These are phyloP conservation scores for Zaprionus tsacasi DNA, from an alignment of 1,140 invertebrate genomes.

Conservation along the genomic window DNA sequence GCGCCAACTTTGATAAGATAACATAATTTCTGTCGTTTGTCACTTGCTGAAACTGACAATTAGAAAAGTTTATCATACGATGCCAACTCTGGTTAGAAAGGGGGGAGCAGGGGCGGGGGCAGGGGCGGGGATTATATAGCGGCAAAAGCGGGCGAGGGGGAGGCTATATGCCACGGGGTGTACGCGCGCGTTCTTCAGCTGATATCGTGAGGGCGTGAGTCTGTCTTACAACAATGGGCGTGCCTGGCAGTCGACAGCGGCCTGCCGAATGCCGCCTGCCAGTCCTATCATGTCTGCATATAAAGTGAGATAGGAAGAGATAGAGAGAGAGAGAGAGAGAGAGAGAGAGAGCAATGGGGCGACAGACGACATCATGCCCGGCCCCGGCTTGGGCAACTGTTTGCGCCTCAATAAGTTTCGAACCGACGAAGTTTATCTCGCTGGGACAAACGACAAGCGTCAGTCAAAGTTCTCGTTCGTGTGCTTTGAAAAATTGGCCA, in stretches of 20 bases:
- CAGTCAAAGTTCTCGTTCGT: conserved; percentile 71
- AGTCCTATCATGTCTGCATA: conserved; percentile 71
- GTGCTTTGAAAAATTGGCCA: conserved; percentile 68
- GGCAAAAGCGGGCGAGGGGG: neutral
- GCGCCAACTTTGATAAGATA: conserved; percentile 79
- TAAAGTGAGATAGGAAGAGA: conserved; percentile 13
- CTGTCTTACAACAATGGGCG: conserved; percentile 47
- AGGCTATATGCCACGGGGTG: neutral
- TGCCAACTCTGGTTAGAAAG: conserved; percentile 33
- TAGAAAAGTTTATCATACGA: conserved; percentile 81
- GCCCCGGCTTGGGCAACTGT: conserved; percentile 56
- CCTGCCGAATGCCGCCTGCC: neutral
- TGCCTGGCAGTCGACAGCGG: conserved; percentile 3
- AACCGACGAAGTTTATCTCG: conserved; percentile 73
- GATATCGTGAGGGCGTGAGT: conserved; percentile 23
- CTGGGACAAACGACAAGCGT: conserved; percentile 67
- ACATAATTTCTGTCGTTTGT: conserved; percentile 82
- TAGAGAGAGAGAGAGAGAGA: neutral
- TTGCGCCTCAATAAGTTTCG: conserved; percentile 80
- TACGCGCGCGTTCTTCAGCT: neutral
- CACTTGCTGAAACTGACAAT: conserved; percentile 82
- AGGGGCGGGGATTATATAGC: neutral
- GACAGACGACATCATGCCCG: conserved; percentile 9
- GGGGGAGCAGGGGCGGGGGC: too few species aligned
- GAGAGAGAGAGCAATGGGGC: conserved; percentile 4